Percentiles rank a stretch among this genome's conserved stretches.
These are phyloP conservation scores for Ambastaia sidthimunki DNA, from an alignment of 2,797 vertebrate species.

Conservation along the genomic window DNA sequence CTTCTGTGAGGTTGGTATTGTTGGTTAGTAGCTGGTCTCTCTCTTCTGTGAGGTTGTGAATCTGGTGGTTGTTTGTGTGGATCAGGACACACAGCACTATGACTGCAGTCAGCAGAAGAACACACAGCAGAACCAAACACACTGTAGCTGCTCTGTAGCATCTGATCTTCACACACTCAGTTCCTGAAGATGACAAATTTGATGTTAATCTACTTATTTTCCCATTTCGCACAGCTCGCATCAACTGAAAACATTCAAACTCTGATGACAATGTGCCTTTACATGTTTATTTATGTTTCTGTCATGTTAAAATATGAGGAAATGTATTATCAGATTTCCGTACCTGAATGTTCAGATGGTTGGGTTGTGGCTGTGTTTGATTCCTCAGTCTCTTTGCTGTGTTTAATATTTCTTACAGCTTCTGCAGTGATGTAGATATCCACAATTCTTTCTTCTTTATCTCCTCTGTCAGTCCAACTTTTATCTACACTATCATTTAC, in stretches of 20 bases:
- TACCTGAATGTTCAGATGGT: conserved; percentile 26
- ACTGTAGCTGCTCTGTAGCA: background rate
- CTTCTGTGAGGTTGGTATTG: background rate
- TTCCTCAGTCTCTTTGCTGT: background rate
- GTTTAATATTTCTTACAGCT: conserved; percentile 25
- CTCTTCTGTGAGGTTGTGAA: background rate
- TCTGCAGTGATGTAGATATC: conserved; percentile 28
- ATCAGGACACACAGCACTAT: conserved; percentile 3
- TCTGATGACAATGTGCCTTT: background rate
- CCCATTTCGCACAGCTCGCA: background rate
- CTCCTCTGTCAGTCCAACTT: background rate
- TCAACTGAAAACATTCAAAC: background rate
- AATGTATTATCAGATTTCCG: background rate
- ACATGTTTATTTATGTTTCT: background rate
- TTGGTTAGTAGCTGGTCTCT: background rate
- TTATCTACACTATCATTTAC: background rate
- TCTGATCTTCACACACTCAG: background rate
- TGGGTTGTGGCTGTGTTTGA: background rate
- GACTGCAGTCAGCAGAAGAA: conserved; percentile 33
- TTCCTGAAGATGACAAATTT: background rate
- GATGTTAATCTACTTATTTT: background rate
- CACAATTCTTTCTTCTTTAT: conserved; percentile 13
- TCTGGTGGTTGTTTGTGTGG: background rate
- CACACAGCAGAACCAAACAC: conserved; percentile 24
- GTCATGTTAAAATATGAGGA: background rate